phyloP scores from a whole-genome alignment of 2,888 invertebrate species.

The Cerceris rybyensis region DNA sequence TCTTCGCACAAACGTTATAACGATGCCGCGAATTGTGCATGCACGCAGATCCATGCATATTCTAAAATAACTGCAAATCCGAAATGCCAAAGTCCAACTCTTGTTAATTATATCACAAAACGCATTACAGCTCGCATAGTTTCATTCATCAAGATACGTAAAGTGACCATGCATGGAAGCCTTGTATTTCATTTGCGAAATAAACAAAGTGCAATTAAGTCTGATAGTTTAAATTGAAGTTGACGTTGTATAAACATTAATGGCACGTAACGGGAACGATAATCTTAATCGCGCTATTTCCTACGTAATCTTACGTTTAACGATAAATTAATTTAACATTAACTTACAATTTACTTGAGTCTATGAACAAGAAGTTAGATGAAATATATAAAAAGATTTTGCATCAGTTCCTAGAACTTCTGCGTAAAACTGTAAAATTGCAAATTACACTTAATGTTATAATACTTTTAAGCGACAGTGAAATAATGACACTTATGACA shows the following conservation, averaged over 20 bases:
- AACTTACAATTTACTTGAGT: no score
- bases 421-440: no score
- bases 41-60: background rate
- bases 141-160: background rate
- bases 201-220: background rate
- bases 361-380: no score
- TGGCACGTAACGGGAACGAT: background rate
- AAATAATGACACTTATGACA: no score
- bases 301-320: background rate
- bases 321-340: background rate
- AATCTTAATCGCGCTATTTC: background rate
- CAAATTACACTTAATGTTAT: no score
- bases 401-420: no score
- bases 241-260: background rate
- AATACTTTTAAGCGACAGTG: no score
- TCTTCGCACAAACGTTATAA: background rate
- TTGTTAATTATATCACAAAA: slow-evolving; percentile 18
- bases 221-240: background rate
- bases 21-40: background rate
- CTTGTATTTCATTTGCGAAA: no score
- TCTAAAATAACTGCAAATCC: background rate
- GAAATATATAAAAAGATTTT: no score
- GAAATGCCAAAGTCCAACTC: background rate
- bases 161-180: background rate
- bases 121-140: background rate